phyloP scores from a whole-genome alignment of 2,797 vertebrate species.

The Sebastes matsubarae region DNA sequence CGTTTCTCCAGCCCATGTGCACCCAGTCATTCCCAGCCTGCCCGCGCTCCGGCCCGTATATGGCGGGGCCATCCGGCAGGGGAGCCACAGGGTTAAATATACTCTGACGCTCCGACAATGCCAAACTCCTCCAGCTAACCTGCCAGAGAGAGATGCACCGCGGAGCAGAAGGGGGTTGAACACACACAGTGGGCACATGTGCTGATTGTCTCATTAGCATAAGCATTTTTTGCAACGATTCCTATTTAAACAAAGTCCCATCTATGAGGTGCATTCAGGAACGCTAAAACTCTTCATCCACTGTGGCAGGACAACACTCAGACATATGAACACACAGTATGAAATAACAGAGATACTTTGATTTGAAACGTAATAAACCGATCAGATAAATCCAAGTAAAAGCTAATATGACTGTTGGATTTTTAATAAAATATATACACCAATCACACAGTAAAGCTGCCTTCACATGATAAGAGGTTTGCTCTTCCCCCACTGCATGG shows the following conservation, averaged over 20 bases:
- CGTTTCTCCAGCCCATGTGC: conserved; percentile 35
- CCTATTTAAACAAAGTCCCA: background rate
- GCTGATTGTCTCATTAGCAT: conserved; percentile 51
- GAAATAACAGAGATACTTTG: background rate
- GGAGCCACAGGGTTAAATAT: conserved; percentile 80
- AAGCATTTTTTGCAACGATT: conserved; percentile 37
- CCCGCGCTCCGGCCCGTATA: conserved; percentile 69
- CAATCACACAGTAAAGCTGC: background rate
- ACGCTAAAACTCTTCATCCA: background rate
- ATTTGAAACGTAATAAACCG: background rate
- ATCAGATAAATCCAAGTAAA: background rate
- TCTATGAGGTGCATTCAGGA: background rate
- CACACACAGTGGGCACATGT: conserved; percentile 25
- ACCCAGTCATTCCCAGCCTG: conserved; percentile 42
- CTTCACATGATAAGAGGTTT: no score
- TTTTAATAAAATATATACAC: no score
- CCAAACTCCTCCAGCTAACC: conserved; percentile 56
- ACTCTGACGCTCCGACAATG: conserved; percentile 61
- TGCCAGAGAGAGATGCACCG: conserved; percentile 48
- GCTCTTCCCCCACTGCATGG: fast-evolving
- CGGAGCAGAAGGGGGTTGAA: background rate
- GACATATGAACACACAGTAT: background rate
- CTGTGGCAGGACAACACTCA: background rate
- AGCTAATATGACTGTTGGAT: background rate
- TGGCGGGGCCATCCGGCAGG: conserved; percentile 71